A percentile compares a stretch with the other conserved stretches of the same genome.
Evolutionary conservation across 2,888 invertebrate species (phyloP).

Genomic region (Malachius bipustulatus): DNA sequence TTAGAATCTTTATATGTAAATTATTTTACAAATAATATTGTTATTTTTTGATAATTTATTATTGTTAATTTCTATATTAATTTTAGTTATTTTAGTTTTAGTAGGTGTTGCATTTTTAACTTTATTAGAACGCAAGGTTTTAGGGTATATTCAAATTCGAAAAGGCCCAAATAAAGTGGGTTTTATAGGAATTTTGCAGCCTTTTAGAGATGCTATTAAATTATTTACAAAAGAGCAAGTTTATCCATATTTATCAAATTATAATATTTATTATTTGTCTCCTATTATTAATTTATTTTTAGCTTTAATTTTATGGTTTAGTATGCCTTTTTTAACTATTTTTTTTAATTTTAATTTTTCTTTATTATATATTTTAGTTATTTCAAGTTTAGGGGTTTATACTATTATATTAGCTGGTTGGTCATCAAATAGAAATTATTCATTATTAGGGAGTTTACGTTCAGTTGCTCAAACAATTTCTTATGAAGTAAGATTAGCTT

Average conservation of each 20-base stretch:
- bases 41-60: too few species aligned
- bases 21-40: slow-evolving; percentile 45
- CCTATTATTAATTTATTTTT: slow-evolving; percentile 48
- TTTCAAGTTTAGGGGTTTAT: too few species aligned
- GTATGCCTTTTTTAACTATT: slow-evolving; percentile 46
- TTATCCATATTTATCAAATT: slow-evolving; percentile 47
- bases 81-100: slow-evolving; percentile 46
- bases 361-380: slow-evolving; percentile 54
- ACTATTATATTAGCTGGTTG: slow-evolving; percentile 51
- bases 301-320: slow-evolving; percentile 45
- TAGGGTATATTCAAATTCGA: slow-evolving; percentile 62
- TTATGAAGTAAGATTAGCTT: slow-evolving; percentile 5
- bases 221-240: slow-evolving; percentile 56
- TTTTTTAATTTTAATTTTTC: slow-evolving; percentile 46
- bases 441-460: slow-evolving; percentile 55
- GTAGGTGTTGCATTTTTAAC: slow-evolving; percentile 59
- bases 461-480: slow-evolving; percentile 39
- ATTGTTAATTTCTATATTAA: too few species aligned
- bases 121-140: slow-evolving; percentile 57
- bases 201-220: too few species aligned
- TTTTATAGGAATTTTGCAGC: slow-evolving; percentile 49
- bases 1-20: slow-evolving; percentile 55
- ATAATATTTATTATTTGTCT: slow-evolving; percentile 46
- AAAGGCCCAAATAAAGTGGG: slow-evolving; percentile 64
- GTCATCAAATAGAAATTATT: too few species aligned